Evolutionary conservation across 2,888 invertebrate genomes (phyloP), one percentile per base, ranked within the genome.

Genomic region (Clostera curtula): DNA sequence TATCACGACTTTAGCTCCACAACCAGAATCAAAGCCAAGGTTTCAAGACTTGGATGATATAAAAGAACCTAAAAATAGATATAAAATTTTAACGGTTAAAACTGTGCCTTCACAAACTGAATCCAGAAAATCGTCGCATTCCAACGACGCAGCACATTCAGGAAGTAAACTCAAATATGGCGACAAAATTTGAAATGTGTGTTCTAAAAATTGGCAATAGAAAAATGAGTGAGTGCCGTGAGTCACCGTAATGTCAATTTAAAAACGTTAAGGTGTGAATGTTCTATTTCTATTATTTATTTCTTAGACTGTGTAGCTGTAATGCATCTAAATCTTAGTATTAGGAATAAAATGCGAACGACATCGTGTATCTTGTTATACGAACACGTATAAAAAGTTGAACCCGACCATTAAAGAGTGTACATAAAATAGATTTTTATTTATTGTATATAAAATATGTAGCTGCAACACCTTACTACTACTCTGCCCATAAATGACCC

Each of bases 341-440:
- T 55, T 45, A 52, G 46, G 49, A 56, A 55, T 59, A 58, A 46
- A 51, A 12, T 41, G 56, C 57, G 54, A 58, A 57, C 57, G 57
- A 64, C 44, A 51, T 63, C 57, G 67, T 70, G 80, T 76, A 80
- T 80, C 79, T 77, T n/a, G n/a, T n/a, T 70, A 59, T 62, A 63
- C 59, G 64, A 70, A 68, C 53, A 60, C 52, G 50, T 56, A 60
- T 53, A 46, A 50, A 55, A 65, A 56, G 56, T 57, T 61, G 52
- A 63, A 61, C 56, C 56, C 51, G 56, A 43, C 49, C n/a, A 49
- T 46, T 40, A 45, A 43, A 50, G 37, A 44, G 47, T 44, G 39
- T 39, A 44, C 13, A 5, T 9, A 22, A 21, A 19, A 17, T 27
- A 33, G n/a, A 27, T 36, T 33, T 36, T 36, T 38, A 36, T 37